Conservation (phyloP, 2,888 invertebrate species). For the Spodoptera littoralis region DNA sequence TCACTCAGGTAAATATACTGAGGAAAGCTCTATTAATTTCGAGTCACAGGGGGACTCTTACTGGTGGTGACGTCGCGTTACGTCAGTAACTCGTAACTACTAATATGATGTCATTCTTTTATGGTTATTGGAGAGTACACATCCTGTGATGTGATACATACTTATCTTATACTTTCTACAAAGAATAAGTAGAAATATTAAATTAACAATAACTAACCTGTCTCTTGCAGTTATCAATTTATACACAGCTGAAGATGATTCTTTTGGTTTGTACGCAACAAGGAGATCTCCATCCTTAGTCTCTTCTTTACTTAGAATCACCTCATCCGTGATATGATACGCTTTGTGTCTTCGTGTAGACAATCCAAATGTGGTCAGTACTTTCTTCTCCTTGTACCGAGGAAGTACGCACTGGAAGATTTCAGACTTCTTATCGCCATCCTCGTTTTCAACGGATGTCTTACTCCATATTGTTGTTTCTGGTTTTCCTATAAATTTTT, state of each 20-base stretch:
- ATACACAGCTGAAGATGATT: slow-evolving; percentile 73
- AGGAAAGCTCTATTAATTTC: too few species aligned
- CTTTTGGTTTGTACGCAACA: slow-evolving; percentile 75
- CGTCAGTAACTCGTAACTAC: too few species aligned
- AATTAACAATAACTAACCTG: slow-evolving; percentile 31
- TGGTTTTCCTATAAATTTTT: slow-evolving; percentile 56
- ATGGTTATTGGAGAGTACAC: too few species aligned
- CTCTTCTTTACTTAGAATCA: slow-evolving; percentile 66
- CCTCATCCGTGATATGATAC: slow-evolving; percentile 61
- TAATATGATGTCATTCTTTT: too few species aligned
- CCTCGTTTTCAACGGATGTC: slow-evolving; percentile 67
- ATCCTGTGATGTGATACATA: too few species aligned
- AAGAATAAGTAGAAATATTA: too few species aligned
- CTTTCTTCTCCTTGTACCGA: slow-evolving; percentile 75
- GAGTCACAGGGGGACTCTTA: too few species aligned
- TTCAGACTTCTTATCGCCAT: slow-evolving; percentile 73
- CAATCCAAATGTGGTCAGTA: slow-evolving; percentile 59
- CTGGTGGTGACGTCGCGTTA: too few species aligned
- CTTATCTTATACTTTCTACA: too few species aligned
- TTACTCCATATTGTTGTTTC: slow-evolving; percentile 80
- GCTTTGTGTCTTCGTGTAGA: slow-evolving; percentile 44
- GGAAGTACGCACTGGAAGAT: slow-evolving; percentile 77
- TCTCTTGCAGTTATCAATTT: slow-evolving; percentile 59
- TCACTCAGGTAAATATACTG: too few species aligned
- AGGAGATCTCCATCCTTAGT: slow-evolving; percentile 73